Evolutionary conservation across 2,797 vertebrate species (phyloP).

Genomic region (Danio aesculapii): DNA sequence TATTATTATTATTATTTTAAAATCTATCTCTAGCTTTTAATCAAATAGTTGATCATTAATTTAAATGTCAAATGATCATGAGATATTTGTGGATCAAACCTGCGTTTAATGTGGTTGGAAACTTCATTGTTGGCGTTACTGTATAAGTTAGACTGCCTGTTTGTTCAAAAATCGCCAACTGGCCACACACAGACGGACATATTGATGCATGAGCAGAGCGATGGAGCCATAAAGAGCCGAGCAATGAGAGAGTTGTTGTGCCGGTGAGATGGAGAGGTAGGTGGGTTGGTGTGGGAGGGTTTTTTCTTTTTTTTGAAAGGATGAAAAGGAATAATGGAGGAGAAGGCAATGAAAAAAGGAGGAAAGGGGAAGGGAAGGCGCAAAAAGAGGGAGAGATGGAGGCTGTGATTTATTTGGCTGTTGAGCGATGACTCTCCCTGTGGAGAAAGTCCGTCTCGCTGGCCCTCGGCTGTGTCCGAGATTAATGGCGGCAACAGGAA

Average conservation of each 20-base stretch:
- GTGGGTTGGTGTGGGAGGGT: slow-evolving; percentile 27
- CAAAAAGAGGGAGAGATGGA: slow-evolving; percentile 54
- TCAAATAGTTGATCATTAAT: too few relatives aligned
- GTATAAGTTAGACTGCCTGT: slow-evolving; percentile 9
- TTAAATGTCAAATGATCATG: too few relatives aligned
- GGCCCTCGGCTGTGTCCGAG: slow-evolving; percentile 63
- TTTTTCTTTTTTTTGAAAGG: slow-evolving; percentile 36
- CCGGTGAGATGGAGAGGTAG: slow-evolving; percentile 24
- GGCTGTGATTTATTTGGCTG: slow-evolving; percentile 68
- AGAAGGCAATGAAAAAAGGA: slow-evolving; percentile 42
- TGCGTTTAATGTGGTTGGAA: not conserved
- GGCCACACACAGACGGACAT: slow-evolving; percentile 2
- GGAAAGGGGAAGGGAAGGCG: slow-evolving; percentile 26
- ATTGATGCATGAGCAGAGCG: slow-evolving; percentile 27
- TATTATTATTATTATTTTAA: too few relatives aligned
- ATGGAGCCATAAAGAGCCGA: slow-evolving; percentile 28
- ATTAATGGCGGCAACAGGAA: slow-evolving; percentile 67
- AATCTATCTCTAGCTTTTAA: too few relatives aligned
- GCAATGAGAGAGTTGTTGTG: slow-evolving; percentile 29
- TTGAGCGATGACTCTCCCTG: slow-evolving; percentile 65
- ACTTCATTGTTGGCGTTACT: not conserved
- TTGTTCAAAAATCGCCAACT: not conserved
- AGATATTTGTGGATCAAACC: not conserved
- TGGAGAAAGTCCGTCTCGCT: slow-evolving; percentile 62
- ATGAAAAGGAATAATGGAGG: slow-evolving; percentile 45